Evolutionary conservation across 2,888 invertebrate species (phyloP), one percentile per base, ranked within the genome.

Genomic region (Heliothis peltigera): DNA sequence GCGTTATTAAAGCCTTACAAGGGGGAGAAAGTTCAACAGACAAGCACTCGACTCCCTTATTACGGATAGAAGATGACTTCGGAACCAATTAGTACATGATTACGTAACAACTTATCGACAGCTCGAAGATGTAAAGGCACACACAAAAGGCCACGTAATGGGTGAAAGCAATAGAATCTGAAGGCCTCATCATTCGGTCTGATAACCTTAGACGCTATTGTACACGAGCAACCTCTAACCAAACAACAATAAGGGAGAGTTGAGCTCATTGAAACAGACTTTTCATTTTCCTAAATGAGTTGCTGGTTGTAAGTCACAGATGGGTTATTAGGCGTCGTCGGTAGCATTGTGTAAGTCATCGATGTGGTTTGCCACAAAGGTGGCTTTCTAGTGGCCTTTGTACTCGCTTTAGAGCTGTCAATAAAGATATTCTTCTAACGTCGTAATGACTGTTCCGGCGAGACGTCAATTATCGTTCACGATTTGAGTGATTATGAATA

Each of bases 221-320:
- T 93, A 88, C 83, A 82, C 80, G 82, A 85, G 82, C 86, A 85
- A 85, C 88, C 83, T 87, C 84, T 84, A 84, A 80, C 82, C 77
- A 81, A 86, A 81, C 84, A 86, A 90, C 90, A 89, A 91, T 90
- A 87, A 89, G 88, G 89, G 88, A 89, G 88, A 88, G 88, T 86
- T 81, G 87, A 86, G 85, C 85, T 86, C 87, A 89, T 90, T 84
- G 86, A 88, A 89, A 89, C 82, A 72, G 87, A 87, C 89, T 91
- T 91, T 93, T 93, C 92, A 94, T 94, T 92, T 92, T 88, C 87
- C 88, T 86, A 92, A 93, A 93, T 94, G 93, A 93, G 92, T 90
- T 90, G 90, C 89, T 84, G 81, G 85, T 87, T 89, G 85, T 84
- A 83, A 86, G 82, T 84, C 82, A 74, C 77, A 81, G 84, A 82